Conservation (phyloP, 2,888 invertebrate species). For the Alentia gelatinosa region DNA sequence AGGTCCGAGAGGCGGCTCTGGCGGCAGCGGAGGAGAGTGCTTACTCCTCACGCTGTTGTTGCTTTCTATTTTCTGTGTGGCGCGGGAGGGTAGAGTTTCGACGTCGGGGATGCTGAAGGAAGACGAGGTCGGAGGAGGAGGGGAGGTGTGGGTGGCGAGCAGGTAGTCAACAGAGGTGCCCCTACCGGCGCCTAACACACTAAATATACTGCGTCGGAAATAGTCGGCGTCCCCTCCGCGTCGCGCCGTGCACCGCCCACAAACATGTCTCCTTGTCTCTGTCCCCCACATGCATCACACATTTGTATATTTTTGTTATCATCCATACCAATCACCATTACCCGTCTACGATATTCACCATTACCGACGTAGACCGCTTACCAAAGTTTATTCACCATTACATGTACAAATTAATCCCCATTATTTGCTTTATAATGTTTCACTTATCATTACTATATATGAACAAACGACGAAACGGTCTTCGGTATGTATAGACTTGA, state of each 20-base stretch:
- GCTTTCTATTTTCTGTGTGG: constrained; percentile 31
- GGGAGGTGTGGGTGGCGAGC: neutral
- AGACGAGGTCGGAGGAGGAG: neutral
- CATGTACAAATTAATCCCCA: too few species aligned
- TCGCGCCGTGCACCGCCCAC: neutral
- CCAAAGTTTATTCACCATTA: too few species aligned
- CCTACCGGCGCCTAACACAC: neutral
- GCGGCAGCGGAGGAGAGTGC: too few species aligned
- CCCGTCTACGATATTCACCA: too few species aligned
- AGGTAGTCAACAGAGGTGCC: neutral
- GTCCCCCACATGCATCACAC: too few species aligned
- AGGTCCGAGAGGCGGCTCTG: neutral
- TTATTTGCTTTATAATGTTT: too few species aligned
- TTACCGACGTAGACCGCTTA: too few species aligned
- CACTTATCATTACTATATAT: too few species aligned
- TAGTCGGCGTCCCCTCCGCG: neutral
- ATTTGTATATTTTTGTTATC: too few species aligned
- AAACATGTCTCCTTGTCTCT: neutral
- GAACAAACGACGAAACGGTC: too few species aligned
- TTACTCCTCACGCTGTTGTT: neutral
- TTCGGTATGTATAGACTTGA: too few species aligned
- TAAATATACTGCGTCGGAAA: constrained; percentile 21
- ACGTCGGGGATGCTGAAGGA: neutral
- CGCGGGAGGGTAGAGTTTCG: constrained; percentile 5
- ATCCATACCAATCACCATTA: too few species aligned